phyloP scores from a whole-genome alignment of 2,797 vertebrate species.

The Pitangus sulphuratus region DNA sequence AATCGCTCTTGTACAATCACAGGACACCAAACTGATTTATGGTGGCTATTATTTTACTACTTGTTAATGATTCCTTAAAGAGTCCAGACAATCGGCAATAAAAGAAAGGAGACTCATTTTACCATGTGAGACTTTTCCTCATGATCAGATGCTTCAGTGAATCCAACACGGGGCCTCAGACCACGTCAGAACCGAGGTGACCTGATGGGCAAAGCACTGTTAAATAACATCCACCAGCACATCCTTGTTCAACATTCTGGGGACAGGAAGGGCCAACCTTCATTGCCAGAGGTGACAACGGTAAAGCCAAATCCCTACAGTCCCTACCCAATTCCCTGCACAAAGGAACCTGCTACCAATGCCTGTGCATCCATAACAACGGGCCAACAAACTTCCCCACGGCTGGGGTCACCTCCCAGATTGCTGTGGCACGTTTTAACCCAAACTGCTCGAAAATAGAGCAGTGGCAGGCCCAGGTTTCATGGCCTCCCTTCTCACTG shows the following conservation, averaged over 20 bases:
- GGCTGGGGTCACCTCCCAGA: background rate
- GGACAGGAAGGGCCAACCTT: background rate
- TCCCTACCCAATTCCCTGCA: background rate
- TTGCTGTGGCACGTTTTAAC: background rate
- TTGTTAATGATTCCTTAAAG: slow-evolving; percentile 26
- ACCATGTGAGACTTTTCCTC: background rate
- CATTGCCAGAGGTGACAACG: background rate
- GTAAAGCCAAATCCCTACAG: background rate
- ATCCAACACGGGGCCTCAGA: background rate
- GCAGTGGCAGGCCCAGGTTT: background rate
- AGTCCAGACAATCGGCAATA: background rate
- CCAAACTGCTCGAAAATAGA: background rate
- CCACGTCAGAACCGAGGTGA: background rate
- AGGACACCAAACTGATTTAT: background rate
- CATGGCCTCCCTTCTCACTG: background rate
- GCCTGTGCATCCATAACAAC: background rate
- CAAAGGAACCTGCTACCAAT: background rate
- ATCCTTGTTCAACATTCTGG: background rate
- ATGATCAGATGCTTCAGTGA: background rate
- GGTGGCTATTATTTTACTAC: slow-evolving; percentile 11
- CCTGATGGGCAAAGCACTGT: background rate
- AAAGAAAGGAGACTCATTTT: background rate
- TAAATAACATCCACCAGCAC: background rate
- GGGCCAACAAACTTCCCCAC: background rate
- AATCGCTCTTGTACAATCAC: background rate